Percentiles rank a stretch among this genome's conserved stretches.
phyloP scores from a whole-genome alignment of 2,113 vertebrate genomes.

The Aix galericulata region DNA sequence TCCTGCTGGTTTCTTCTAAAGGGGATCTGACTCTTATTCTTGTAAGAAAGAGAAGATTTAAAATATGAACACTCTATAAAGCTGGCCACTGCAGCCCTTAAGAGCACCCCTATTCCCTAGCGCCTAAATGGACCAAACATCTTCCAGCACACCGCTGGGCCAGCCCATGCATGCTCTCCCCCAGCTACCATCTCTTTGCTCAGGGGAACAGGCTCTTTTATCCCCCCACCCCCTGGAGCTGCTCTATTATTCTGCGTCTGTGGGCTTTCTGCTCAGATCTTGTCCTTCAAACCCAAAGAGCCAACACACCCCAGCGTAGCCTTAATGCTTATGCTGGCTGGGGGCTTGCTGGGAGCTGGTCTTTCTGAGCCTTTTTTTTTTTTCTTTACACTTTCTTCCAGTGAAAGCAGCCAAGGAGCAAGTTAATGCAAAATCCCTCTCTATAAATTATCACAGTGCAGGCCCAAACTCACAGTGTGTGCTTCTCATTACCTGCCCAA shows the following conservation, averaged over 20 bases:
- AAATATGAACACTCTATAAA: background rate
- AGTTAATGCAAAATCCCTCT: background rate
- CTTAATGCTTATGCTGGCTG: background rate
- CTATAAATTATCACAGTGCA: background rate
- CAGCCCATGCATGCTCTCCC: background rate
- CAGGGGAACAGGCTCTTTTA: background rate
- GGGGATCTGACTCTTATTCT: background rate
- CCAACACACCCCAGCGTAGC: background rate
- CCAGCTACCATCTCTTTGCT: background rate
- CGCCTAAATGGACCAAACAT: background rate
- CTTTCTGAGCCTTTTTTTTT: background rate
- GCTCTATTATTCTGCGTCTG: background rate
- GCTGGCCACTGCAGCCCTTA: background rate
- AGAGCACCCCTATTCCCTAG: background rate
- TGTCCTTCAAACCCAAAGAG: background rate
- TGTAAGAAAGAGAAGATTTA: background rate
- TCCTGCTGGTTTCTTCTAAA: background rate
- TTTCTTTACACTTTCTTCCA: background rate
- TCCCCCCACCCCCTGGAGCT: background rate
- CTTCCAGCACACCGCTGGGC: rapidly evolving
- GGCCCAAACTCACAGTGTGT: background rate
- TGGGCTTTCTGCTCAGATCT: background rate
- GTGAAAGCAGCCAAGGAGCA: background rate
- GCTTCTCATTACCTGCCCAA: background rate
- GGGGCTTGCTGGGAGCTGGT: background rate